Percentiles rank a stretch among this genome's conserved stretches.
These are phyloP conservation scores for Bos javanicus DNA, from an alignment of 2,113 vertebrate species.

Conservation along the genomic window DNA sequence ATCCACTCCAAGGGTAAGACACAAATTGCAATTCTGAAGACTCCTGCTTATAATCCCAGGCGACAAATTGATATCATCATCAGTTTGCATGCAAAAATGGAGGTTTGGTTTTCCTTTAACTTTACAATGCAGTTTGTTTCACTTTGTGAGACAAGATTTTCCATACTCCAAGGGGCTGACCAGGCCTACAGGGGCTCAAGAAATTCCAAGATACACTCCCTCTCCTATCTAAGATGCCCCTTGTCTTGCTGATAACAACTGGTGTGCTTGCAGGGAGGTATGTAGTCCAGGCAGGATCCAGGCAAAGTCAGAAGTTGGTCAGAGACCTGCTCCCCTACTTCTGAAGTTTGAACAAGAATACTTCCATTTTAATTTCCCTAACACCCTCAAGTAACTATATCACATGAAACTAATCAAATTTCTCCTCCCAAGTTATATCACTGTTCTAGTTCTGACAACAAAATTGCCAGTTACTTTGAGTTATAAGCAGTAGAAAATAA, in stretches of 20 bases:
- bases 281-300: neutral
- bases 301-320: neutral
- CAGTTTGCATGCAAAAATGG: neutral
- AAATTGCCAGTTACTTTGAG: neutral
- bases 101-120: neutral
- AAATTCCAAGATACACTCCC: neutral
- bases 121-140: neutral
- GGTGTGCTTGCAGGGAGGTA: neutral
- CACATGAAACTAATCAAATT: neutral
- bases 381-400: neutral
- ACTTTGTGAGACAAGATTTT: neutral
- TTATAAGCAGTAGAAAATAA: neutral
- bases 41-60: too few relatives aligned
- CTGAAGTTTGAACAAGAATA: neutral
- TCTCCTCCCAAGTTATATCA: neutral
- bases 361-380: neutral
- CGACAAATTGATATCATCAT: neutral
- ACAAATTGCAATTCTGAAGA: neutral
- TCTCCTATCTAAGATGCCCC: neutral
- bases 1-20: neutral
- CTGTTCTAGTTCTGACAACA: neutral
- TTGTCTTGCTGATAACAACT: neutral
- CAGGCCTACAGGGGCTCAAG: neutral
- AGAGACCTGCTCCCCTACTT: neutral
- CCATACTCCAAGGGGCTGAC: neutral